Percentiles rank a stretch among this genome's conserved stretches.
Conservation (phyloP, 2,888 invertebrate genomes). For the Lepidonotus clava region DNA sequence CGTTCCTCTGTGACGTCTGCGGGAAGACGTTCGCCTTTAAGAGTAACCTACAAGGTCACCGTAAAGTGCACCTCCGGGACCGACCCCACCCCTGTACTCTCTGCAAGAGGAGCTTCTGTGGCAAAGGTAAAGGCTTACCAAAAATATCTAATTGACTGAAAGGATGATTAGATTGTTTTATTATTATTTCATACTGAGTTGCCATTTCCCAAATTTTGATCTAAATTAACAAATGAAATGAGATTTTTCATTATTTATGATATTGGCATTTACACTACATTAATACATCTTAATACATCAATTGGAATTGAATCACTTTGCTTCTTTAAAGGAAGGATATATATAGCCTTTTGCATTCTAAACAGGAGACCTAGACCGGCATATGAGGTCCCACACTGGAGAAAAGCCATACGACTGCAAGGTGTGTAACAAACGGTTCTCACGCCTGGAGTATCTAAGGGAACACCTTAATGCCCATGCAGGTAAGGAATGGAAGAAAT, state of each 20-base stretch:
- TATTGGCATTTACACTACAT: no score
- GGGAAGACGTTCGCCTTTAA: background rate
- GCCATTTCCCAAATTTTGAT: no score
- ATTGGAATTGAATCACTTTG: no score
- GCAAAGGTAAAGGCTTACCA: no score
- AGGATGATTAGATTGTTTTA: no score
- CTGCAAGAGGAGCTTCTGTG: conserved; percentile 39
- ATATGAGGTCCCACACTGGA: conserved; percentile 40
- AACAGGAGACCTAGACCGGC: conserved; percentile 38
- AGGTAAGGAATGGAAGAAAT: no score
- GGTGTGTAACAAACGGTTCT: conserved; percentile 48
- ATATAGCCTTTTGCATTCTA: background rate
- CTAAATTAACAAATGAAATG: no score
- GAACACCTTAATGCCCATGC: conserved; percentile 49
- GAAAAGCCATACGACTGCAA: conserved; percentile 28
- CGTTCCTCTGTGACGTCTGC: conserved; percentile 33
- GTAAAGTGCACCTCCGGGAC: background rate
- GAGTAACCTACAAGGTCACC: conserved; percentile 11
- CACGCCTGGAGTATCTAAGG: conserved; percentile 32
- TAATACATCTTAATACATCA: no score
- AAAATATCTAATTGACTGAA: no score
- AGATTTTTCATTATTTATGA: no score
- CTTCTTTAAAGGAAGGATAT: no score
- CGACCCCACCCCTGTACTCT: conserved; percentile 24
- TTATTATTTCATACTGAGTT: no score